Evolutionary conservation across 2,797 vertebrate genomes (phyloP).

Genomic region (Gymnothorax reevesii): DNA sequence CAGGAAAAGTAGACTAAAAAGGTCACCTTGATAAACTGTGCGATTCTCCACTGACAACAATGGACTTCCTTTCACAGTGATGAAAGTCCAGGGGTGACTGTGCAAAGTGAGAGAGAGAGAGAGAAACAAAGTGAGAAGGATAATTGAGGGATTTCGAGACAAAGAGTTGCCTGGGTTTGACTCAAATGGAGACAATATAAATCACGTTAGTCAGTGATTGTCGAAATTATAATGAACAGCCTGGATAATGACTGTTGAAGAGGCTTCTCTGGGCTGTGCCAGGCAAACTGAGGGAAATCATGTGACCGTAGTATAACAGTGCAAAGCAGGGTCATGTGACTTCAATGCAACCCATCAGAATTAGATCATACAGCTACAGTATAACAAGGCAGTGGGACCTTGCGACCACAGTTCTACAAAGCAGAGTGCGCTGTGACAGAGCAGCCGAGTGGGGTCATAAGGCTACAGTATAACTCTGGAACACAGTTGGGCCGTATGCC

Average conservation of each 20-base stretch:
- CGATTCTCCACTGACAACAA: constrained; percentile 86
- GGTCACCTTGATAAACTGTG: constrained; percentile 85
- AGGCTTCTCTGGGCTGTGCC: constrained; percentile 5
- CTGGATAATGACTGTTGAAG: constrained; percentile 38
- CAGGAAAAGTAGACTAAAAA: background rate
- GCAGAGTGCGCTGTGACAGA: too few relatives aligned
- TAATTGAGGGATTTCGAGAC: background rate
- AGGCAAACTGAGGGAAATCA: background rate
- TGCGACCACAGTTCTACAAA: background rate
- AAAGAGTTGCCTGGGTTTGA: constrained; percentile 29
- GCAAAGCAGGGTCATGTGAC: background rate
- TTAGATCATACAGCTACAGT: background rate
- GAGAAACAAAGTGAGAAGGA: background rate
- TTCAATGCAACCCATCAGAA: background rate
- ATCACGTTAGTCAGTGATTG: constrained; percentile 38
- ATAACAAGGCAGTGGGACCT: background rate
- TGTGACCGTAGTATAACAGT: background rate
- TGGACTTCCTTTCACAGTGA: constrained; percentile 84
- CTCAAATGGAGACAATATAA: constrained; percentile 35
- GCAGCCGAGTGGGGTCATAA: background rate
- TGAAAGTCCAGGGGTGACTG: constrained; percentile 93
- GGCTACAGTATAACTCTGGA: background rate
- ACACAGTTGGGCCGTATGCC: background rate
- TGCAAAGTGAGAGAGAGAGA: background rate
- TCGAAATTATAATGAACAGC: constrained; percentile 21